Evolutionary conservation across 1,140 invertebrate genomes (phyloP).

Genomic region (Calosoma granatense): DNA sequence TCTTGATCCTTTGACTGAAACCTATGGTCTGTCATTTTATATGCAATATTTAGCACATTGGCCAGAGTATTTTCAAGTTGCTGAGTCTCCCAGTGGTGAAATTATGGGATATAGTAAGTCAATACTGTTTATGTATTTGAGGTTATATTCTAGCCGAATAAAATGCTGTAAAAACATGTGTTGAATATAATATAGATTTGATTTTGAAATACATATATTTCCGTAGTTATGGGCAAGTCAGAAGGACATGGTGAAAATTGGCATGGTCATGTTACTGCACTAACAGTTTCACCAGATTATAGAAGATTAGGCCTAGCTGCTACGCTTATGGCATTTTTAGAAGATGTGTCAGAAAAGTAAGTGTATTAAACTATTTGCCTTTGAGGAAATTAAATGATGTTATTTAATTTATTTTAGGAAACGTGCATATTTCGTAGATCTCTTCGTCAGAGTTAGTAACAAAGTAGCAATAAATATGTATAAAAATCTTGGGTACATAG

Average conservation of each 20-base stretch:
- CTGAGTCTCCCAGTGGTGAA: slow-evolving; percentile 86
- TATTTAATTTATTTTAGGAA: slow-evolving; percentile 61
- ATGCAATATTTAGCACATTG: slow-evolving; percentile 96
- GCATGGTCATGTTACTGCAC: slow-evolving; percentile 98
- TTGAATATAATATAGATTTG: background rate
- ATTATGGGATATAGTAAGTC: slow-evolving; percentile 98
- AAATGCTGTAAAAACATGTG: background rate
- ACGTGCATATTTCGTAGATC: slow-evolving; percentile 94
- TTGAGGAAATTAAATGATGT: background rate
- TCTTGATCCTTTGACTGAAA: slow-evolving; percentile 93
- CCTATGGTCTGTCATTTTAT: slow-evolving; percentile 95
- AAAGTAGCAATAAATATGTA: slow-evolving; percentile 98
- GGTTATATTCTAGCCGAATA: background rate
- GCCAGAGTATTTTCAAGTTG: slow-evolving; percentile 98
- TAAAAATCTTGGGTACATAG: slow-evolving; percentile 89
- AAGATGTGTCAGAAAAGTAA: slow-evolving; percentile 93
- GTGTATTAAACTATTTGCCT: slow-evolving; percentile 9
- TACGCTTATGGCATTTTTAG: slow-evolving; percentile 89
- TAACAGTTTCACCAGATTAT: slow-evolving; percentile 93
- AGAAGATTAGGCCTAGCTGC: slow-evolving; percentile 84
- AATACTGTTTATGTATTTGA: no score
- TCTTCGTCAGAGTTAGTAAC: slow-evolving; percentile 97
- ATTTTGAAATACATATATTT: slow-evolving; percentile 10
- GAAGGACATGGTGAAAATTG: slow-evolving; percentile 92
- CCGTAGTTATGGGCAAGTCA: slow-evolving; percentile 94